Evolutionary conservation across 2,113 vertebrate genomes (phyloP).

Genomic region (Pomatostomus ruficeps): DNA sequence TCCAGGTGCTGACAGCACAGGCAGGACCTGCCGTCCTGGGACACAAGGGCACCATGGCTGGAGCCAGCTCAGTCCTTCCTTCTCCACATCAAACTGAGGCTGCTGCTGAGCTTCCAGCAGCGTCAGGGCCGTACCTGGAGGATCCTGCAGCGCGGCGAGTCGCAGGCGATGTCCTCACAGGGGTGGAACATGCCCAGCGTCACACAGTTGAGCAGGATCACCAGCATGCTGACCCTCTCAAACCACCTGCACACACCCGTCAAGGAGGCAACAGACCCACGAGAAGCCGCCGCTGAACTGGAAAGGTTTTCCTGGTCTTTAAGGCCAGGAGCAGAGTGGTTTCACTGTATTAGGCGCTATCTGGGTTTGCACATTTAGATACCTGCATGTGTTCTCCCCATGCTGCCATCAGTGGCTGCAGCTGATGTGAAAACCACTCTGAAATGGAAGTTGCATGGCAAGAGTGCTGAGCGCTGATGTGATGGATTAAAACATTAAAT

Average conservation of each 20-base stretch:
- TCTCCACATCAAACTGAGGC: rapidly evolving
- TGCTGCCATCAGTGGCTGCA: background rate
- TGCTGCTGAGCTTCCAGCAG: background rate
- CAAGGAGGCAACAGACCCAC: constrained; percentile 72
- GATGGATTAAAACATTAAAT: constrained; percentile 13
- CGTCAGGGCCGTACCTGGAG: constrained; percentile 74
- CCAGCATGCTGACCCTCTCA: constrained; percentile 95
- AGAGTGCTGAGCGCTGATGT: background rate
- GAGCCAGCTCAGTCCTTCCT: background rate
- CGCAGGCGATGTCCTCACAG: constrained; percentile 90
- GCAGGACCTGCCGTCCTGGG: background rate
- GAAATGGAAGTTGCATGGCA: background rate
- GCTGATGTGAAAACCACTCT: background rate
- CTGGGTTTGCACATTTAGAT: background rate
- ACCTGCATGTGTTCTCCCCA: background rate
- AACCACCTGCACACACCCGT: constrained; percentile 86
- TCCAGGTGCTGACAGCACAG: background rate
- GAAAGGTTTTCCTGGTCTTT: background rate
- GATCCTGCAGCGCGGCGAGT: constrained; percentile 91
- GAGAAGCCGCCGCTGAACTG: rapidly evolving
- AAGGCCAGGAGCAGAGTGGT: background rate
- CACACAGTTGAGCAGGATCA: constrained; percentile 98
- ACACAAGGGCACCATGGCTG: rapidly evolving
- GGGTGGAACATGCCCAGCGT: constrained; percentile 98
- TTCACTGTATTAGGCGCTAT: rapidly evolving